These are phyloP conservation scores for Trypoxylus dichotomus DNA, from an alignment of 1,140 invertebrate genomes.

Conservation along the genomic window DNA sequence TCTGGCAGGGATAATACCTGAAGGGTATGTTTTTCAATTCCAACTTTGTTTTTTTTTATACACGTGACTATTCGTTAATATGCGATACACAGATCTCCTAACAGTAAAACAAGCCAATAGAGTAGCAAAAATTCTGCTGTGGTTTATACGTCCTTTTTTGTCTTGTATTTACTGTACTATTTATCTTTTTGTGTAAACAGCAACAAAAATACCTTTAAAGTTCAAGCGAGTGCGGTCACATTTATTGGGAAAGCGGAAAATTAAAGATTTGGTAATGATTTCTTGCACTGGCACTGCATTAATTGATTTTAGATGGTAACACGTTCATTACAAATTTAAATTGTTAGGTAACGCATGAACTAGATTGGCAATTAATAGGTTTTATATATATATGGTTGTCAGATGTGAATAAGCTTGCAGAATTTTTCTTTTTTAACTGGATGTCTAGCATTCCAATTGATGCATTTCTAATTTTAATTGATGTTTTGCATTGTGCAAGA, in stretches of 20 bases:
- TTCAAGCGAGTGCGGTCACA: too few relatives aligned
- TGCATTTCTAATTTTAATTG: conserved; percentile 23
- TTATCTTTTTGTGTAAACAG: too few relatives aligned
- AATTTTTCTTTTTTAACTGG: conserved; percentile 4
- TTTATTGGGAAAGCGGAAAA: neutral
- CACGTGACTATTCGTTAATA: too few relatives aligned
- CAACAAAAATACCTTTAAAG: too few relatives aligned
- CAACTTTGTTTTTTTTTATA: neutral
- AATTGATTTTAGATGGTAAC: neutral
- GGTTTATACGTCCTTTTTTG: too few relatives aligned
- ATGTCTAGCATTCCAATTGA: neutral
- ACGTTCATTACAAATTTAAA: conserved; percentile 11
- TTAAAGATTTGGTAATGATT: neutral
- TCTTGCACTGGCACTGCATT: neutral
- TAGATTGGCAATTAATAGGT: neutral
- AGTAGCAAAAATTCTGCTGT: too few relatives aligned
- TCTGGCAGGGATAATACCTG: conserved; percentile 5
- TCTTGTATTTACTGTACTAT: too few relatives aligned
- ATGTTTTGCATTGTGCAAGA: conserved; percentile 21
- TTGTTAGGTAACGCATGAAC: conserved; percentile 23
- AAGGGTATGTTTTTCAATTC: conserved; percentile 11
- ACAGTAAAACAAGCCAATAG: neutral
- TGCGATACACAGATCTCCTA: too few relatives aligned
- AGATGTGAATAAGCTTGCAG: neutral
- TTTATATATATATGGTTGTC: neutral